phyloP scores from a whole-genome alignment of 1,140 invertebrate species.

The Nebria ingens region DNA sequence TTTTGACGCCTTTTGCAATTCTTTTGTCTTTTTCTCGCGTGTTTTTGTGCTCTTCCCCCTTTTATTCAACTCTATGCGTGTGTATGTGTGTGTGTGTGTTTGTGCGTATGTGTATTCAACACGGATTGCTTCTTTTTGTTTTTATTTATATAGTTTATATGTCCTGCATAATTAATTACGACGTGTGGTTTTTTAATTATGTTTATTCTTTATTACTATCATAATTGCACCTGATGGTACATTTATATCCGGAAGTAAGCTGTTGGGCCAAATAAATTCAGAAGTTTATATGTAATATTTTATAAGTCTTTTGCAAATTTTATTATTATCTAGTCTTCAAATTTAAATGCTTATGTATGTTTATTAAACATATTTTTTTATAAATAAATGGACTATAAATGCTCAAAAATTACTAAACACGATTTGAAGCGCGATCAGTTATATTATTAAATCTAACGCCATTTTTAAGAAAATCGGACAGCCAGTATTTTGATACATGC shows the following conservation, averaged over 20 bases:
- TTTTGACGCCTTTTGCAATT: slow-evolving; percentile 9
- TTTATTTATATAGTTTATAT: neutral
- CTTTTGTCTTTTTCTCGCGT: slow-evolving; percentile 7
- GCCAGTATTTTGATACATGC: too few species aligned
- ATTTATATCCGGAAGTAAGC: neutral
- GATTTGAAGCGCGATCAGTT: too few species aligned
- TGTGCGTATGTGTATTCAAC: neutral
- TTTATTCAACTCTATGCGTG: neutral
- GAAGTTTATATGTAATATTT: too few species aligned
- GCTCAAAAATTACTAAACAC: too few species aligned
- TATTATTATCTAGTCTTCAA: too few species aligned
- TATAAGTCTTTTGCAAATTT: too few species aligned
- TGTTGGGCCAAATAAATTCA: too few species aligned
- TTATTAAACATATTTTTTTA: too few species aligned
- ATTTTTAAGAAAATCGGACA: too few species aligned
- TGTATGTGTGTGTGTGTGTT: neutral
- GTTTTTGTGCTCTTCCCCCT: neutral
- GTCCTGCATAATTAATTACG: neutral
- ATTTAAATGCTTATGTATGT: too few species aligned
- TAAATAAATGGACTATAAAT: too few species aligned
- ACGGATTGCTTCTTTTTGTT: neutral
- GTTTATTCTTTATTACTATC: neutral
- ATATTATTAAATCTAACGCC: neutral
- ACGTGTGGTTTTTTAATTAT: neutral
- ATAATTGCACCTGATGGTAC: neutral